Conservation (phyloP, 2,888 invertebrate species). For the Drosophila birchii region DNA sequence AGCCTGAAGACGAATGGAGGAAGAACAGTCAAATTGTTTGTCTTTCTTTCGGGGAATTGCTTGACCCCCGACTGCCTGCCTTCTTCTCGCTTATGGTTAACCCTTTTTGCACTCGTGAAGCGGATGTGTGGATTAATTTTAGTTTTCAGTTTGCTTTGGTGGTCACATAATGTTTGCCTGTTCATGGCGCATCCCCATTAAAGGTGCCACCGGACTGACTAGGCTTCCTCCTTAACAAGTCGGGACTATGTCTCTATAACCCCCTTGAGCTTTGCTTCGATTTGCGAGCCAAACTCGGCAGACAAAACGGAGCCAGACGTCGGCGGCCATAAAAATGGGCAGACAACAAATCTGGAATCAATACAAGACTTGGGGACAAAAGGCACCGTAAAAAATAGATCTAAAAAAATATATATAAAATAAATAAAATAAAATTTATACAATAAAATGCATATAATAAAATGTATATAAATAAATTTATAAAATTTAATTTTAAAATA, state of each 20-base stretch:
- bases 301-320: constrained; percentile 64
- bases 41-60: constrained; percentile 1
- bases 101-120: constrained; percentile 12
- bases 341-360: constrained; percentile 54
- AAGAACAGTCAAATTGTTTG: constrained; percentile 16
- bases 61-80: constrained; percentile 3
- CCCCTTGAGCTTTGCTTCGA: not conserved
- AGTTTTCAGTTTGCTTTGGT: not conserved
- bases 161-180: not conserved
- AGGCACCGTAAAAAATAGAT: constrained; percentile 39
- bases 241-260: not conserved
- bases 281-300: constrained; percentile 52
- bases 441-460: not conserved
- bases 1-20: not conserved
- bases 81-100: not conserved
- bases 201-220: constrained; percentile 21
- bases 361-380: constrained; percentile 38
- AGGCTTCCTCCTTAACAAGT: constrained; percentile 2
- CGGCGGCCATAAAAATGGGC: constrained; percentile 67
- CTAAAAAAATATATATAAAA: constrained; percentile 8
- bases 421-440: too few species aligned
- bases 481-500: not conserved
- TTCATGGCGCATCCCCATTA: constrained; percentile 11
- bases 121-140: constrained; percentile 35
- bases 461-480: not conserved